Base-by-base conservation (phyloP, 2,113 vertebrate species). In the Propithecus coquereli region DNA sequence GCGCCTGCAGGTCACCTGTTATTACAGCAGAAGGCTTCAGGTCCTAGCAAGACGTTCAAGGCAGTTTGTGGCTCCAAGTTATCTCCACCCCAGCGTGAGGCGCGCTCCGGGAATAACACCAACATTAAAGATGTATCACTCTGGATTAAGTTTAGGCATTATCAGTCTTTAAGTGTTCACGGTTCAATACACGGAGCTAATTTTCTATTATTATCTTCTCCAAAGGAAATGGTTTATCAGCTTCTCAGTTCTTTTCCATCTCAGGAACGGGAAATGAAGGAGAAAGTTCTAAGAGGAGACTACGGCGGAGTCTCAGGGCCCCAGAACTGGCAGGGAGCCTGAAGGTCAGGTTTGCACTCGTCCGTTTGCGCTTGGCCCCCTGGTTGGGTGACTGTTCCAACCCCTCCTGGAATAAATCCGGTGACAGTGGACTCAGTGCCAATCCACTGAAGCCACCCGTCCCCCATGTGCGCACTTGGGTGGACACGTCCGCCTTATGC, bases 121-220 rank as follows among this genome's bases (percentile, higher is more conserved):
- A 50, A 4, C 30, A 74, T 63, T 76, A 88, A 54, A 17, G 70
- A 63, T 13, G 25, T 30, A 30, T 65, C 63, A 40, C 61, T 66
- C 68, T 23, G 18, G 37, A 73, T 79, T 76, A 77, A 80, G 61
- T 57, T 45, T 27, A 25, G 76, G 54, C 63, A 63, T 73, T 71
- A 45, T 74, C 70, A 34, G 6, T n/a, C 70, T 79, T 61, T 73
- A 71, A 40, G 65, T 73, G 43, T 77, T 91, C 47, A 43, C 23
- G 30, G 43, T 52, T 80, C 87, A 77, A 91, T 32, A 61, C 22
- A 30, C 0, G 1, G 34, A 43, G 50, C 84, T 95, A 68, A 80
- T 68, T 87, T 79, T 85, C 65, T 74, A 12, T 77, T 91, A 90
- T 80, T 87, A 47, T 47, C 34, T 40, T 45, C 32, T 79, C 40